Percentiles rank a stretch among this genome's conserved stretches.
Conservation (phyloP, 2,888 invertebrate species). For the Elysia crispata region DNA sequence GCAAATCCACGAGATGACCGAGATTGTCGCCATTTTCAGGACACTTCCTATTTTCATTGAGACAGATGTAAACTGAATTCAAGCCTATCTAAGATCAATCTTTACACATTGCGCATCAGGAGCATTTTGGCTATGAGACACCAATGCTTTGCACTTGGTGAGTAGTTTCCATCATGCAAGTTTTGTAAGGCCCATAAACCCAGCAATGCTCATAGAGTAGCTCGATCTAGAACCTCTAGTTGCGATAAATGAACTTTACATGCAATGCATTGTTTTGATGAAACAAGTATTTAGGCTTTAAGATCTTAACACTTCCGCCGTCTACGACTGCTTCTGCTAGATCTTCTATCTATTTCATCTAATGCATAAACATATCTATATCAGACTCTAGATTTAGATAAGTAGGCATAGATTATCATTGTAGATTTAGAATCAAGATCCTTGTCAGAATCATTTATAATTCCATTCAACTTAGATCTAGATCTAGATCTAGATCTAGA, state of each 20-base stretch:
- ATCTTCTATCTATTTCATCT: background rate
- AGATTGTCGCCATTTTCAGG: constrained; percentile 57
- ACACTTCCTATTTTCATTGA: constrained; percentile 55
- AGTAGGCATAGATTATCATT: no score
- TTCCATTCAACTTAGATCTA: background rate
- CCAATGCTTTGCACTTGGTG: no score
- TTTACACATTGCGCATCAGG: constrained; percentile 27
- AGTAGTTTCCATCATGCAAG: no score
- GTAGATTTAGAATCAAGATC: background rate
- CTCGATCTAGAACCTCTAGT: no score
- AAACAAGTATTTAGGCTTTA: no score
- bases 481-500: constrained; percentile 2
- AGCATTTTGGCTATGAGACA: background rate
- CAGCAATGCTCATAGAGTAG: no score
- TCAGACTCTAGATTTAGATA: no score
- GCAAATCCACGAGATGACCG: constrained; percentile 41
- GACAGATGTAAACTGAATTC: constrained; percentile 12
- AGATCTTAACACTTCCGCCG: background rate
- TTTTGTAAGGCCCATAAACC: no score
- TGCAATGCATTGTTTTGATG: no score
- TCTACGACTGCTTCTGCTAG: background rate
- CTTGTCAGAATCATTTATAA: background rate
- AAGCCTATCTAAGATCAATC: background rate
- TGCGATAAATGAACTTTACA: no score
- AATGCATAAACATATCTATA: no score